Conservation (phyloP, 2,797 vertebrate genomes). For the Scolopax rusticola region DNA sequence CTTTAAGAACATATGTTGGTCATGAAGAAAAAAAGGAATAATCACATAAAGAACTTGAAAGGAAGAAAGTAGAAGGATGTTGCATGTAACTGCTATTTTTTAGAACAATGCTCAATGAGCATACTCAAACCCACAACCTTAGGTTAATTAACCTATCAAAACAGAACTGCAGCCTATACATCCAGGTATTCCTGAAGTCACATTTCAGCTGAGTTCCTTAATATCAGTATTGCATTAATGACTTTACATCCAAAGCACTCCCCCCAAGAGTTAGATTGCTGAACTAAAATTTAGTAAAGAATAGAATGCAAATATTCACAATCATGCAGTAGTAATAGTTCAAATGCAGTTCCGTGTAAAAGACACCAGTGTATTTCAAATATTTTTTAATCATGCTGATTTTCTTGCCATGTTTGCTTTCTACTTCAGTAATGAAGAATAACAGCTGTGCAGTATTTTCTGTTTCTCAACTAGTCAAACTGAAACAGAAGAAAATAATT, state of each 20-base stretch:
- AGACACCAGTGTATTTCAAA: neutral
- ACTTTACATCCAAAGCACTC: neutral
- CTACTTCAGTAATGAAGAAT: neutral
- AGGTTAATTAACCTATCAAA: neutral
- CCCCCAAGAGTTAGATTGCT: neutral
- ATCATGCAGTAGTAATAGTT: neutral
- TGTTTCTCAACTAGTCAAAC: neutral
- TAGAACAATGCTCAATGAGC: neutral
- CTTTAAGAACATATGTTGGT: neutral
- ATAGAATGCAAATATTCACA: neutral
- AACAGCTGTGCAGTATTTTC: neutral
- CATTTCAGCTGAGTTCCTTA: neutral
- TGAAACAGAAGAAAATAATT: neutral
- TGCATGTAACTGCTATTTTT: neutral
- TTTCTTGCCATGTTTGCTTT: neutral
- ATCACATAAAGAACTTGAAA: neutral
- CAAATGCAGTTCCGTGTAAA: neutral
- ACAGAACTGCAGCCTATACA: neutral
- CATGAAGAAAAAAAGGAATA: neutral
- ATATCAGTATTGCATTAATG: neutral
- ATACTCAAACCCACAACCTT: neutral
- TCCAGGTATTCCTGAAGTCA: neutral
- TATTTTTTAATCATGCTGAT: neutral
- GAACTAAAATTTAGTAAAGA: neutral
- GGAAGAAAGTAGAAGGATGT: neutral